Conservation (phyloP, 2,888 invertebrate species). For the Galerucella pusilla region DNA sequence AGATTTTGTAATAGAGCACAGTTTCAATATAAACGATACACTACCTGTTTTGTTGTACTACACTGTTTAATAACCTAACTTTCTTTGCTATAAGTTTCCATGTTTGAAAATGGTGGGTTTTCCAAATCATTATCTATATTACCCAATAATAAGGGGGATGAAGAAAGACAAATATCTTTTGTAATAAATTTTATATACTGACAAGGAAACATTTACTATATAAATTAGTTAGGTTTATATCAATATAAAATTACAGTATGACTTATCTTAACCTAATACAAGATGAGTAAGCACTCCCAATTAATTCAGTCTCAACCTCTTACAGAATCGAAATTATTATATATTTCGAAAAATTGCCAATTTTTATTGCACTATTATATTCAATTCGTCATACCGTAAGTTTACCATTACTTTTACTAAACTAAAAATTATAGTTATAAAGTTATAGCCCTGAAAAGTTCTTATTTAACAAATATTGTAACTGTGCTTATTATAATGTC, state of each 20-base stretch:
- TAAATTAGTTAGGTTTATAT: too few relatives aligned
- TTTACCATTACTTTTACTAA: neutral
- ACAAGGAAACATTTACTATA: too few relatives aligned
- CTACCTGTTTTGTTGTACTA: too few relatives aligned
- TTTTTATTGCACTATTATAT: conserved; percentile 17
- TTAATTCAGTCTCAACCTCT: conserved; percentile 14
- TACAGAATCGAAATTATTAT: neutral
- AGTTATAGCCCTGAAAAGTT: neutral
- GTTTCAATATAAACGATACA: neutral
- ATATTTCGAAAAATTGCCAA: conserved; percentile 15
- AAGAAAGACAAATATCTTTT: too few relatives aligned
- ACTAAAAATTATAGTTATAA: neutral
- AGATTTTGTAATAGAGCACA: neutral
- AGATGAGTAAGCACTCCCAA: conserved; percentile 7
- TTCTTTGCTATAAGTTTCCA: too few relatives aligned
- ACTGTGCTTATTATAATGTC: neutral
- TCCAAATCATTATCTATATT: too few relatives aligned
- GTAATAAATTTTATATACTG: too few relatives aligned
- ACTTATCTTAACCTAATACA: conserved; percentile 10
- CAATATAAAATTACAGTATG: neutral
- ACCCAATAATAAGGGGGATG: too few relatives aligned
- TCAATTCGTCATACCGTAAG: conserved; percentile 2
- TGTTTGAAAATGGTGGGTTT: too few relatives aligned
- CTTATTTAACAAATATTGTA: conserved; percentile 2
- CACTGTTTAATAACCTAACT: too few relatives aligned